Evolutionary conservation across 2,797 vertebrate genomes (phyloP).

Genomic region (Siniperca obscura): DNA sequence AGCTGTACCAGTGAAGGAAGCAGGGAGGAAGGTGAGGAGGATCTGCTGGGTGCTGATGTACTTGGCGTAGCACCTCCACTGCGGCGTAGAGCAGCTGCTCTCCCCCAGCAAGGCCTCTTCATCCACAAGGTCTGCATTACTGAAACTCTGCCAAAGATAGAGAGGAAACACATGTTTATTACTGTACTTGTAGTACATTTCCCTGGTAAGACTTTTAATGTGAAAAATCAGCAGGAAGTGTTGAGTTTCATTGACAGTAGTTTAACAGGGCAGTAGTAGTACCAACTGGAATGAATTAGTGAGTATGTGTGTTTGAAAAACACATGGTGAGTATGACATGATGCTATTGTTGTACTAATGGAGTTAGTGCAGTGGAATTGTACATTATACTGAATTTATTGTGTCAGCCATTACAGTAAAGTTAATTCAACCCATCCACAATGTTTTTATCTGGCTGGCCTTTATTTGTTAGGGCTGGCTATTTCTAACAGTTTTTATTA

Average conservation of each 20-base stretch:
- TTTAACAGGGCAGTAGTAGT: background rate
- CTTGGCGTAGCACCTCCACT: conserved; percentile 95
- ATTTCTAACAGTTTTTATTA: too few species aligned
- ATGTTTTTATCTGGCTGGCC: too few species aligned
- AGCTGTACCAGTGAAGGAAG: conserved; percentile 89
- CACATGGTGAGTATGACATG: background rate
- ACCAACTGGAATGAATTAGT: background rate
- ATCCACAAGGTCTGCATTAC: conserved; percentile 87
- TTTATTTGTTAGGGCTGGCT: too few species aligned
- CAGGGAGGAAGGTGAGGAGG: conserved; percentile 94
- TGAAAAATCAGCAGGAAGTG: background rate
- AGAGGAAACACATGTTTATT: conserved; percentile 11
- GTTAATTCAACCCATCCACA: too few species aligned
- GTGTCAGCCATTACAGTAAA: background rate
- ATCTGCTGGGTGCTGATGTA: conserved; percentile 92
- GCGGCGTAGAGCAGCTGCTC: conserved; percentile 76
- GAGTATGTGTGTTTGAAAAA: background rate
- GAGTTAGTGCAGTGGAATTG: background rate
- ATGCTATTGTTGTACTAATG: background rate
- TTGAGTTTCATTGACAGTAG: background rate
- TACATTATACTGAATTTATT: background rate
- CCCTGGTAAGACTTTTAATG: background rate
- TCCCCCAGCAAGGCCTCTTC: conserved; percentile 79
- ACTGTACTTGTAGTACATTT: background rate
- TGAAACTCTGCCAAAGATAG: conserved; percentile 84